Evolutionary conservation across 2,113 vertebrate genomes (phyloP), one percentile per base, ranked within the genome.

Genomic region (Peromyscus polionotus): DNA sequence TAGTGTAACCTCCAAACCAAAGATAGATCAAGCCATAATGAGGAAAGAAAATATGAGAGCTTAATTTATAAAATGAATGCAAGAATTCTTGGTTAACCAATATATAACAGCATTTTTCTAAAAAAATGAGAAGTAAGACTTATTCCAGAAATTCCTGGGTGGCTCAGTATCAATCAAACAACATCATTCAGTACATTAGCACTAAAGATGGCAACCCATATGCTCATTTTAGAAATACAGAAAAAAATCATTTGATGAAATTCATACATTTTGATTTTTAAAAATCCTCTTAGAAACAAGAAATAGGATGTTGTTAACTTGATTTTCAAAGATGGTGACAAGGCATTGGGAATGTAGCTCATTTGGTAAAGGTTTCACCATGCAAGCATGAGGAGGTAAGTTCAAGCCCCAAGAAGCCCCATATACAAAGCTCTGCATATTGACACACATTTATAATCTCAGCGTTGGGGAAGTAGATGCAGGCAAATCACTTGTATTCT

Each of bases 71-170:
- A 92, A 87, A 86, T 83, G 11, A 8, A 86, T 61, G 4, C 20
- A 95, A 95, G 31, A 94, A 90, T 42, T 67, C 57, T 63, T 95
- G 33, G 42, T 61, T 80, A 92, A 14, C 63, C 76, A 91, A 59
- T 22, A 90, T 92, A 95, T 72, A 77, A 79, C 2, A 90, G 42
- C 33, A 65, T 86, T 63, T 5, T 95, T 95, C 28, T 63, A 89
- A 91, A 39, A 22, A 63, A 68, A 90, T 79, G 77, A 83, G 22
- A 67, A 54, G 45, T 70, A 68, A 87, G 0, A 2, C 86, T 96
- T 77, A 76, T 89, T 96, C 91, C 93, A 79, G 24, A 89, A 95
- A 92, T 86, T 77, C 28, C 83, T 90, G 28, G 10, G 91, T 95
- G 72, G 33, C 39, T 88, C 77, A 92, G 20, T 67, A 75, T 59